Base-by-base conservation (phyloP, 2,797 vertebrate species). In the Sebastes elongatus region DNA sequence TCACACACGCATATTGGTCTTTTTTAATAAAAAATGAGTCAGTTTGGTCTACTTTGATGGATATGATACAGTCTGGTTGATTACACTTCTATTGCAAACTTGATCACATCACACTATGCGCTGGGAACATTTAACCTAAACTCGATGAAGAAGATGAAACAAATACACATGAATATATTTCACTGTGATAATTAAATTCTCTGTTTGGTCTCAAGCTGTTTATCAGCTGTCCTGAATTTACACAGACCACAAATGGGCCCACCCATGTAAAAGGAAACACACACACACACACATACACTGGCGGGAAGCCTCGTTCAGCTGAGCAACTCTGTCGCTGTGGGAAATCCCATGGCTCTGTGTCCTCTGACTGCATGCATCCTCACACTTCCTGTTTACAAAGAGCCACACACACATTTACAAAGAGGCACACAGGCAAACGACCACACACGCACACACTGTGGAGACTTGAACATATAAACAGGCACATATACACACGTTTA, bases 321-420 rank as follows among this genome's bases (percentile, higher is more conserved):
- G 84, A 86, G 84, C 66, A 5, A 52, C 28, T 78, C 76, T 88
- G 85, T 85, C 87, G 69, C 81, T 86, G 87, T 84, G 89, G 92
- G 93, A 93, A 93, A 93, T 88, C 92, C 88, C 89, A 83, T 49
- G 64, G 87, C 81, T 85, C 78, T 71, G 78, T 85, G 86, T 88
- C 90, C 80, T 82, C 84, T 77, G 64, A 86, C 83, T 86, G 84
- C 80, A 80, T 49, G 85, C 87, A 88, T 94, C 85, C 86, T 76
- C 85, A 87, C 80, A 87, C 89, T 95, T 95, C 94, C 94, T 94
- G 94, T 94, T 94, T 93, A 94, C 49, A 20, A n/a, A 52, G 49
- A 52, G 18, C 18, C 83, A 89, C 82, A 27, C 14, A 71, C 6
- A 32, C 78, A 61, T 71, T 3, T 20, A 23, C 65, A 80, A 22